Evolutionary conservation across 2,888 invertebrate species (phyloP), one percentile per base, ranked within the genome.

Genomic region (Agrochola litura): DNA sequence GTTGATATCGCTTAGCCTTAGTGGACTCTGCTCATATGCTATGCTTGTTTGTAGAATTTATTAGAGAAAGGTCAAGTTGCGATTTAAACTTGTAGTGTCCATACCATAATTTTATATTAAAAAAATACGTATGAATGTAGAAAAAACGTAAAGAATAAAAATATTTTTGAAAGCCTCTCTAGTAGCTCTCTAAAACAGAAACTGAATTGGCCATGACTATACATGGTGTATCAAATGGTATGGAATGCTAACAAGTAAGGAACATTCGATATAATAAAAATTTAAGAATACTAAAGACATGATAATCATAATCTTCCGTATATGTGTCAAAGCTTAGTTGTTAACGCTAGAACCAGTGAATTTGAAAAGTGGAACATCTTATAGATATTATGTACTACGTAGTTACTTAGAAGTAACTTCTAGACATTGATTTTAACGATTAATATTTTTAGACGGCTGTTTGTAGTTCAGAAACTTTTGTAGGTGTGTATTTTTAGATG

Each of bases 391-490:
- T 19, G 68, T 73, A 81, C 49, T 76, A 76, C 30, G 65, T 76
- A 73, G 83, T 88, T 88, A 88, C 85, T 77, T 85, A 83, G 76
- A 86, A 87, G 89, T 89, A 85, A 90, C 84, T 89, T 90, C 89
- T 88, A 89, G 88, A 91, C 61, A 79, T 89, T 90, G 81, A 86
- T 90, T 90, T 90, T 85, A 90, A 88, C 87, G 8, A 86, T 83
- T 84, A 79, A 92, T 95, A 95, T 95, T 95, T 95, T 95, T 95
- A 95, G 95, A 95, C 82, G 92, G 91, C 92, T 94, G 93, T 95
- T 93, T 92, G 92, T 93, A 93, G 91, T 92, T 94, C 83, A 90
- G 91, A 90, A 93, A 83, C 88, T 90, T 94, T 91, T 90, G 89
- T 92, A 92, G 88, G 83, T 91, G 87, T 91, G 90, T 92, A 92